Evolutionary conservation across 2,888 invertebrate species (phyloP), one percentile per base, ranked within the genome.

Genomic region (Coelinius sp.): DNA sequence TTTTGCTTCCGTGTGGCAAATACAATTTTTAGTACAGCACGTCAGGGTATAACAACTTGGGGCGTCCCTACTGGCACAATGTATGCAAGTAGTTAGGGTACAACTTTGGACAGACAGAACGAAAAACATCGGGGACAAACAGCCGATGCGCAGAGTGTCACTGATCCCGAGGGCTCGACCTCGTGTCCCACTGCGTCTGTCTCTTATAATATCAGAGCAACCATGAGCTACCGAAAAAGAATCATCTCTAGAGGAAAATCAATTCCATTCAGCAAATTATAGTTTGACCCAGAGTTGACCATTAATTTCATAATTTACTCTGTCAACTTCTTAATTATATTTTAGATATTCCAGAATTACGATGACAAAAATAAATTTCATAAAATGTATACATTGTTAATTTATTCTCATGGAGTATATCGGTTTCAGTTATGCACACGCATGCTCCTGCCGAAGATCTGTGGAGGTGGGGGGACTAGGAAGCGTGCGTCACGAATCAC

Each of bases 401-500:
- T 71, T 71, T 38, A 73, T 53, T 62, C 31, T 52, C 56, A 70
- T 41, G 56, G 44, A 8, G 44, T 35, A 64, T 63, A 74, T 59
- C 68, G 73, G 75, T 4, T 31, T 59, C 7, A 17, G 59, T 17
- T 59, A 52, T 63, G 44, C 25, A 56, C 41, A 68, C 41, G 41
- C 27, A 44, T 41, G 56, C 20, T 25, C 41, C 38, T n/a, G 35
- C 17, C 6, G 24, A 24, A 24, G 24, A 38, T 22, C 3, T n/a
- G n/a, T 25, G 10, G 24, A 44, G 44, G 20, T 7, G 38, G 25
- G 8, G 20, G 62, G 62, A 69, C 17, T 68, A 73, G 74, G 73
- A 73, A 71, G 68, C 62, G 71, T 75, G 66, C 75, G 76, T 77
- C 77, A 76, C 77, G 78, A 82, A 31, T 83, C 80, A 81, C 75